These are phyloP conservation scores for Semicossyphus pulcher DNA, from an alignment of 2,113 vertebrate genomes.

Conservation along the genomic window DNA sequence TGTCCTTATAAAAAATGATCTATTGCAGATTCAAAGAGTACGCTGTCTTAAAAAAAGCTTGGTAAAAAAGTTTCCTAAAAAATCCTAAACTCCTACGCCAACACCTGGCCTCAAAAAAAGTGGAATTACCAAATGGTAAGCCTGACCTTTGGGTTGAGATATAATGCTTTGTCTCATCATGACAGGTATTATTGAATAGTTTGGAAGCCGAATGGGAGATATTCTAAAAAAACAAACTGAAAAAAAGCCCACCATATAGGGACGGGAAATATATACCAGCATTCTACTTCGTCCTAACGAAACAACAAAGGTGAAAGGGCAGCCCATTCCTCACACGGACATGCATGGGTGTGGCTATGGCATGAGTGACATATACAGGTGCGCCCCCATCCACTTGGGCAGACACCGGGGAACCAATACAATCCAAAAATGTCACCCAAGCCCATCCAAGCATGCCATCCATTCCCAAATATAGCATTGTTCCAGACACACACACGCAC, in stretches of 20 bases:
- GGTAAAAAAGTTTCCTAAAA: neutral
- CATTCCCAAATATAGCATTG: conserved; percentile 77
- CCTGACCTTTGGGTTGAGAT: conserved; percentile 15
- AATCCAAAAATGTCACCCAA: conserved; percentile 78
- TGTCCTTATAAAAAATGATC: conserved; percentile 10
- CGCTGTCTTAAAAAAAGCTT: neutral
- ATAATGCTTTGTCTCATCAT: conserved; percentile 10
- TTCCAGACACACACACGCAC: conserved; percentile 72
- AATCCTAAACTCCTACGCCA: conserved; percentile 2
- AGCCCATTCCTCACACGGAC: conserved; percentile 82
- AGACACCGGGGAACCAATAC: conserved; percentile 69
- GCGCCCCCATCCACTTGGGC: conserved; percentile 72
- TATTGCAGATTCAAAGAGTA: conserved; percentile 3
- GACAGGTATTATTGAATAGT: conserved; percentile 6
- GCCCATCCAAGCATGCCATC: conserved; percentile 84
- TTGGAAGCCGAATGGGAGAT: conserved; percentile 21
- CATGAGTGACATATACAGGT: conserved; percentile 78
- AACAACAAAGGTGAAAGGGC: conserved; percentile 81
- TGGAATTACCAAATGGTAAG: neutral
- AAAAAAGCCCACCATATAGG: conserved; percentile 7
- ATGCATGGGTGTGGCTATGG: conserved; percentile 81
- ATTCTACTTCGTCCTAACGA: conserved; percentile 49
- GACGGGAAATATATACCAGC: conserved; percentile 15
- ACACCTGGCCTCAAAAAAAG: conserved; percentile 7
- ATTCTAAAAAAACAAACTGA: conserved; percentile 11